These are phyloP conservation scores for Sturnira hondurensis DNA, from an alignment of 2,113 vertebrate species.

Conservation along the genomic window DNA sequence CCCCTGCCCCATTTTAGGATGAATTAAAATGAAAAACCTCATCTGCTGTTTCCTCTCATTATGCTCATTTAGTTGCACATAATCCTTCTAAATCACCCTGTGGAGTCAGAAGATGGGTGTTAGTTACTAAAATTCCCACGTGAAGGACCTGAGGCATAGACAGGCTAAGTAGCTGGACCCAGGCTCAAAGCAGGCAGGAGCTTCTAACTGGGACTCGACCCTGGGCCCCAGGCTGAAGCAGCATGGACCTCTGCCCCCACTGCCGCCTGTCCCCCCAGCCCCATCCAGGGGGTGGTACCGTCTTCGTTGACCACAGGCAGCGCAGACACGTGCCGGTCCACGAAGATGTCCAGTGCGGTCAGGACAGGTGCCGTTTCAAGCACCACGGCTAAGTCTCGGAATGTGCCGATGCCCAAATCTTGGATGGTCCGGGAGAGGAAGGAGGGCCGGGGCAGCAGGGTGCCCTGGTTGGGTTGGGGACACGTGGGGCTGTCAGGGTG, in stretches of 20 bases:
- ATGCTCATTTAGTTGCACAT: not conserved
- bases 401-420: constrained; percentile 93
- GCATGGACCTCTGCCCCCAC: not conserved
- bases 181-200: not conserved
- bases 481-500: not conserved
- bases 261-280: not conserved
- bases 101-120: not conserved
- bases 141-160: not conserved
- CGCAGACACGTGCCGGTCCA: constrained; percentile 92
- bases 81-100: not conserved
- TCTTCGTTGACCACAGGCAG: constrained; percentile 90
- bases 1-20: not conserved
- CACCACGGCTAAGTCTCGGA: constrained; percentile 90
- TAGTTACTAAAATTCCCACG: not conserved
- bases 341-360: constrained; percentile 90
- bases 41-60: not conserved
- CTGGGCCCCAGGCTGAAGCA: not conserved
- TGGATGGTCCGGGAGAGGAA: constrained; percentile 87
- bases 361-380: constrained; percentile 86
- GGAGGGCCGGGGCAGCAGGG: constrained; percentile 85
- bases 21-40: not conserved
- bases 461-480: constrained; percentile 75
- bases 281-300: constrained; percentile 76
- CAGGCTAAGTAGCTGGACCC: not conserved
- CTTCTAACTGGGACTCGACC: not conserved